phyloP scores from a whole-genome alignment of 2,797 vertebrate genomes.

The Lacerta bilineata region DNA sequence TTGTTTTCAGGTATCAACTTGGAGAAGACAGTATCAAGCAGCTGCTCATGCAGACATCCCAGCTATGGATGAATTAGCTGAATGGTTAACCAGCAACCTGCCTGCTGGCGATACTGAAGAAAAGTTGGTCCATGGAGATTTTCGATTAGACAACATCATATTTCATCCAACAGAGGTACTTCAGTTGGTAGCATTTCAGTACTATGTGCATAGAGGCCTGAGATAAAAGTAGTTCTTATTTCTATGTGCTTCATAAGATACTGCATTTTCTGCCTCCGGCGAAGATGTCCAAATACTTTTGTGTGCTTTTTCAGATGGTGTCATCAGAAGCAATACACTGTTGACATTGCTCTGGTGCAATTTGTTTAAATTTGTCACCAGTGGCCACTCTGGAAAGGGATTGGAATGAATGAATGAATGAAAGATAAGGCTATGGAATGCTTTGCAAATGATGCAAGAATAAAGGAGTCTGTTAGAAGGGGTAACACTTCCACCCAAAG shows the following conservation, averaged over 20 bases:
- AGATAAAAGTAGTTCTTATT: background rate
- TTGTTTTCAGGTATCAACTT: constrained; percentile 88
- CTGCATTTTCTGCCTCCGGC: fast-evolving
- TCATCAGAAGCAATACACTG: background rate
- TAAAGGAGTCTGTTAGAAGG: background rate
- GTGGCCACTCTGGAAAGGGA: background rate
- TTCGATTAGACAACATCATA: constrained; percentile 90
- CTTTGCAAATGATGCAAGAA: background rate
- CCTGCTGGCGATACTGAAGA: constrained; percentile 86
- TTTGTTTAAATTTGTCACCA: background rate
- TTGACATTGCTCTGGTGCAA: background rate
- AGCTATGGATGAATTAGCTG: constrained; percentile 87
- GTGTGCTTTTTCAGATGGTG: background rate
- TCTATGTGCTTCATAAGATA: background rate
- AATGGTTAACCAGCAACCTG: constrained; percentile 89
- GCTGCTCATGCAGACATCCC: constrained; percentile 87
- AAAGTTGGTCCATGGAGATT: constrained; percentile 91
- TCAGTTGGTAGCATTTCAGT: background rate
- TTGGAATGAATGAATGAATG: background rate
- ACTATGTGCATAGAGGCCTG: background rate
- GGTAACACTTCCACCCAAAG: background rate
- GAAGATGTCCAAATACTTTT: background rate
- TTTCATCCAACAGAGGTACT: constrained; percentile 93
- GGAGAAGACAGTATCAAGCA: constrained; percentile 92
- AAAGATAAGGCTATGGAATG: background rate